These are phyloP conservation scores for Channa argus DNA, from an alignment of 2,113 vertebrate genomes.

Conservation along the genomic window DNA sequence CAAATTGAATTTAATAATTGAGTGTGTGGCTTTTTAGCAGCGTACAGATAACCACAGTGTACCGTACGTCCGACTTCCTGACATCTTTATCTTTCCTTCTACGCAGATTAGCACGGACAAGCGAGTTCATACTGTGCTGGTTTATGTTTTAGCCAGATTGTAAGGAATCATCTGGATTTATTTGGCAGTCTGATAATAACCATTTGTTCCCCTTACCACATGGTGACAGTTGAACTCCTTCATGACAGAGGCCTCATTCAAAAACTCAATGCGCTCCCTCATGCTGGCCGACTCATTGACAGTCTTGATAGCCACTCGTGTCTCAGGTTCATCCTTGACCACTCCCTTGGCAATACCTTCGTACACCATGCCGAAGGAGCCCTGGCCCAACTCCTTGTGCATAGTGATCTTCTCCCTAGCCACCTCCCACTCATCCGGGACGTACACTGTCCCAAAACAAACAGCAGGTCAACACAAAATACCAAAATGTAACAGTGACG, in stretches of 20 bases:
- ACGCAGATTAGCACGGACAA: background rate
- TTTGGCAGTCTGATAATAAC: background rate
- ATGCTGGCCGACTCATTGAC: constrained; percentile 98
- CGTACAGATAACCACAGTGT: background rate
- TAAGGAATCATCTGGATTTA: background rate
- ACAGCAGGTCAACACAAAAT: constrained; percentile 30
- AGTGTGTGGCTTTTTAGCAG: constrained; percentile 38
- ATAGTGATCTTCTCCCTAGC: constrained; percentile 97
- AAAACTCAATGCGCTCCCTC: constrained; percentile 97
- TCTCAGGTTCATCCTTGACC: constrained; percentile 95
- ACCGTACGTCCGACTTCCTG: constrained; percentile 11
- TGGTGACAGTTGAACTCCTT: constrained; percentile 99
- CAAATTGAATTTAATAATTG: constrained; percentile 41
- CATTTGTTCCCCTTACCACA: constrained; percentile 87
- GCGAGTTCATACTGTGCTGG: too few relatives aligned
- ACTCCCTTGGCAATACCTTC: constrained; percentile 97
- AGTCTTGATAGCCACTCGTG: constrained; percentile 96
- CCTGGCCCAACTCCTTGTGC: constrained; percentile 94
- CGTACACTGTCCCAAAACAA: constrained; percentile 86
- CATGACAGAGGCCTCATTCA: constrained; percentile 99
- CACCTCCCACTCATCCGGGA: constrained; percentile 98
- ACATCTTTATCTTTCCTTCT: constrained; percentile 9
- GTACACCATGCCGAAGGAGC: constrained; percentile 99
- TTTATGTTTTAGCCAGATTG: background rate
- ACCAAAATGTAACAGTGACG: background rate